Percentiles rank a stretch among this genome's conserved stretches.
These are phyloP conservation scores for Eciton burchellii DNA, from an alignment of 1,140 invertebrate species.

Conservation along the genomic window DNA sequence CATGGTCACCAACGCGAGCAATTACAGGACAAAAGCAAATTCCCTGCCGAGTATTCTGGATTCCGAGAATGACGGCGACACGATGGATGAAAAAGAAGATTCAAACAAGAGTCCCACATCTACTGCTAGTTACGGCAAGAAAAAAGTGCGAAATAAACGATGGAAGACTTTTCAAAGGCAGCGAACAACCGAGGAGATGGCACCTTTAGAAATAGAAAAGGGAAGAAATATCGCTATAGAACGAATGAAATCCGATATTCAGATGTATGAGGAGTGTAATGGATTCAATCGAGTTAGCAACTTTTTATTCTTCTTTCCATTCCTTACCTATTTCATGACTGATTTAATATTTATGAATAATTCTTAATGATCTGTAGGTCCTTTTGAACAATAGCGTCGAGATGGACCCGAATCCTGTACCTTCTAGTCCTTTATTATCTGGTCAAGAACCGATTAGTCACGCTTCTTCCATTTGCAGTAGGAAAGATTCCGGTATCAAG, in stretches of 20 bases:
- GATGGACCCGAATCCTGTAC: slow-evolving; percentile 83
- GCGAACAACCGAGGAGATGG: slow-evolving; percentile 83
- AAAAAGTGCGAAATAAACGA: slow-evolving; percentile 78
- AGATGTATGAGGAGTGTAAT: slow-evolving; percentile 65
- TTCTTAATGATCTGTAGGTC: slow-evolving; percentile 63
- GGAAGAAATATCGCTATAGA: slow-evolving; percentile 57
- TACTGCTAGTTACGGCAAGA: slow-evolving; percentile 85
- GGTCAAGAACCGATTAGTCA: slow-evolving; percentile 89
- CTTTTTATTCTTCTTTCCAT: slow-evolving; percentile 11
- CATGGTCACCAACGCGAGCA: slow-evolving; percentile 85
- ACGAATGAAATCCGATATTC: slow-evolving; percentile 54
- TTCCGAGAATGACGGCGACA: slow-evolving; percentile 89
- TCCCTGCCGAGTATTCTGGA: slow-evolving; percentile 92
- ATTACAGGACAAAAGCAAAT: slow-evolving; percentile 90
- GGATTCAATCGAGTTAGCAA: slow-evolving; percentile 73
- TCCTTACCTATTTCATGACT: slow-evolving; percentile 13
- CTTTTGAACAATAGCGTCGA: slow-evolving; percentile 79
- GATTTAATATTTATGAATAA: background rate
- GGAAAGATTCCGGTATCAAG: slow-evolving; percentile 94
- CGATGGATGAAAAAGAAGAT: slow-evolving; percentile 85
- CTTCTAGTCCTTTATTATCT: slow-evolving; percentile 83
- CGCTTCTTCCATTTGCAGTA: slow-evolving; percentile 91
- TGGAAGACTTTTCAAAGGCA: slow-evolving; percentile 83
- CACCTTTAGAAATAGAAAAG: slow-evolving; percentile 77
- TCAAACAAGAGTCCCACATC: slow-evolving; percentile 87